Evolutionary conservation across 2,888 invertebrate genomes (phyloP).

Genomic region (Drosophila dives): DNA sequence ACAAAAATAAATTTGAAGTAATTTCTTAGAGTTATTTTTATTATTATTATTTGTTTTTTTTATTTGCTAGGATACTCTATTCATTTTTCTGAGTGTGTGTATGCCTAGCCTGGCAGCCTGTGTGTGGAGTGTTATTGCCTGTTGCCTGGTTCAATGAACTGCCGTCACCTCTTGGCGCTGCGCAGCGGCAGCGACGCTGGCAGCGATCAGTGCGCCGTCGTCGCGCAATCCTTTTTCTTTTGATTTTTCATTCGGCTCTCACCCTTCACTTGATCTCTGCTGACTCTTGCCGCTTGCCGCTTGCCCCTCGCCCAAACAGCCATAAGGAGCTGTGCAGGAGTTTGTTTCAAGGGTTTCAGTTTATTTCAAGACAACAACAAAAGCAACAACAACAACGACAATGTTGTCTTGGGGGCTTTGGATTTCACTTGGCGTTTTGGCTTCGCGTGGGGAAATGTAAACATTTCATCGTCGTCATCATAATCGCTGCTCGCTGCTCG

Average conservation of each 20-base stretch:
- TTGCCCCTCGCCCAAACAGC: constrained; percentile 16
- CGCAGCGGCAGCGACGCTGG: constrained; percentile 52
- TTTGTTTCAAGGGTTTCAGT: constrained; percentile 70
- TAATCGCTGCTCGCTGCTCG: constrained; percentile 48
- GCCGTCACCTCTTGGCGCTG: constrained; percentile 73
- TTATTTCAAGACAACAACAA: constrained; percentile 47
- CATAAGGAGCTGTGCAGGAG: constrained; percentile 66
- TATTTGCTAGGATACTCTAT: not conserved
- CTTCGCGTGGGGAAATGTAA: constrained; percentile 79
- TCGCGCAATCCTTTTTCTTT: constrained; percentile 76
- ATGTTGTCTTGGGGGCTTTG: constrained; percentile 65
- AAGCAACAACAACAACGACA: not conserved
- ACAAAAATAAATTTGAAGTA: not conserved
- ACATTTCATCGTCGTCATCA: constrained; percentile 74
- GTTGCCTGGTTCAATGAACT: constrained; percentile 75
- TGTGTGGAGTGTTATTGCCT: constrained; percentile 38
- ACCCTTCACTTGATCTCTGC: constrained; percentile 76
- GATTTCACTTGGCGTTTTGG: constrained; percentile 62
- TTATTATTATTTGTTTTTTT: not conserved
- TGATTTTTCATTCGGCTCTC: constrained; percentile 62
- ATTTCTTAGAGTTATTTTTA: not conserved
- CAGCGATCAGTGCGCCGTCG: constrained; percentile 23
- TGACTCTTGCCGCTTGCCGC: constrained; percentile 34
- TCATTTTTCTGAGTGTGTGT: constrained; percentile 15
- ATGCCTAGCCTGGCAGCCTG: constrained; percentile 24